These are phyloP conservation scores for Diploscapter pachys DNA, from an alignment of 1,140 invertebrate genomes.

Conservation along the genomic window DNA sequence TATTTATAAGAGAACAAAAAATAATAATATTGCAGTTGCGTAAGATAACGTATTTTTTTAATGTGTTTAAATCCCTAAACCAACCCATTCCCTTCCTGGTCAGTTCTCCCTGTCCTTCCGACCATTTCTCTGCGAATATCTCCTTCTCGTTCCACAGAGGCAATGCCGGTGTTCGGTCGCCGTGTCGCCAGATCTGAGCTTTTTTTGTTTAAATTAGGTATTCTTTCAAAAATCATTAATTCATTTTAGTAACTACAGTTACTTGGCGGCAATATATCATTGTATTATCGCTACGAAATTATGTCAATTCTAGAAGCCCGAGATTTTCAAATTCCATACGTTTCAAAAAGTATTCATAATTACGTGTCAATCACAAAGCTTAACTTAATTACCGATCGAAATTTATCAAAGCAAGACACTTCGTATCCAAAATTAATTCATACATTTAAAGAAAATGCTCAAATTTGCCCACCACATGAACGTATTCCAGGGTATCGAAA, in stretches of 20 bases:
- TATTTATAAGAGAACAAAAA: no score
- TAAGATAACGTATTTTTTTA: slow-evolving; percentile 3
- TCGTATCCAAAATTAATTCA: slow-evolving; percentile 1
- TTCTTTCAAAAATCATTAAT: no score
- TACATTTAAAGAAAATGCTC: slow-evolving; percentile 6
- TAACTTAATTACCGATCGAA: no score
- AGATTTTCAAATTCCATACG: no score
- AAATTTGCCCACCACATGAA: slow-evolving; percentile 30
- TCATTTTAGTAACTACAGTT: no score
- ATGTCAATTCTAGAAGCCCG: no score
- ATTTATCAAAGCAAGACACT: slow-evolving; percentile 1
- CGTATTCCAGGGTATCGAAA: slow-evolving; percentile 30
- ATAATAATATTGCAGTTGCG: background rate
- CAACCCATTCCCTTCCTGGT: slow-evolving; percentile 39
- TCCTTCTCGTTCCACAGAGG: slow-evolving; percentile 41
- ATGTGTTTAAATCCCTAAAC: background rate
- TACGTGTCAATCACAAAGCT: no score
- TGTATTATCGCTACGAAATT: no score
- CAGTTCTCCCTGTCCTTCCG: slow-evolving; percentile 51
- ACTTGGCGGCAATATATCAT: no score
- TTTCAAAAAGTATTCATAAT: no score
- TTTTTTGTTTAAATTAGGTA: background rate
- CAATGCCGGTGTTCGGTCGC: slow-evolving; percentile 48
- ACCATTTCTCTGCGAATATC: slow-evolving; percentile 33
- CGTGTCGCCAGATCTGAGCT: slow-evolving; percentile 54